Base-by-base conservation (phyloP, 2,113 vertebrate genomes). In the Mystacornis crossleyi region DNA sequence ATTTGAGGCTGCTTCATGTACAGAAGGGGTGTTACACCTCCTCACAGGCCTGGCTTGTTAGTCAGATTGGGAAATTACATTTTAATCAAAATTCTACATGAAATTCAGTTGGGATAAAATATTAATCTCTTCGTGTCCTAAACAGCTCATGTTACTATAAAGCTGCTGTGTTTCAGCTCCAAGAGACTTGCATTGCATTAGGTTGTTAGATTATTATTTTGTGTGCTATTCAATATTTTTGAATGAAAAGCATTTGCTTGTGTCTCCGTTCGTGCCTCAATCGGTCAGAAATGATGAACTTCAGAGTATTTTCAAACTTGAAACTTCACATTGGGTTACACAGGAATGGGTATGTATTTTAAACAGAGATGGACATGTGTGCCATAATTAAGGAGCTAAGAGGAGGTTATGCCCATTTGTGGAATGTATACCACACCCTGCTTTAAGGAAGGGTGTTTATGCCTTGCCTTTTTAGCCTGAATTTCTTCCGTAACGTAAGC, bases 71-170 rank as follows among this genome's bases (percentile, higher is more conserved):
- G 90, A 96, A 96, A 95, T 94, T 73, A 71, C 43, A 43, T 93
- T 94, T 79, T 93, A 96, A 95, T 96, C 85, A 81, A 66, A 95
- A 96, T 92, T 92, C 55, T 64, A 48, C 60, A 80, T 78, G 84
- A 92, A 96, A 95, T 90, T 88, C 79, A 62, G 17, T 38, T 93
- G 90, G 90, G 92, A 93, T 91, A 83, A 96, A 96, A 78, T 88
- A 92, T 77, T 92, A 91, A 96, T 93, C 84, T 94, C 62, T 60
- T 90, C 65, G 81, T 85, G 73, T 65, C 89, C 70, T 87, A 61
- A 93, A 70, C 61, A 87, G 70, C 80, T 91, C 0, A 2, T 47
- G 50, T 82, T 93, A 72, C 78, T 79, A 29, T 62, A 80, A 87
- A 96, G 73, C 91, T 82, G 61, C 57, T 77, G 62, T 82, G 20